Evolutionary conservation across 2,797 vertebrate species (phyloP), one percentile per base, ranked within the genome.

Genomic region (Myotis pilosus): DNA sequence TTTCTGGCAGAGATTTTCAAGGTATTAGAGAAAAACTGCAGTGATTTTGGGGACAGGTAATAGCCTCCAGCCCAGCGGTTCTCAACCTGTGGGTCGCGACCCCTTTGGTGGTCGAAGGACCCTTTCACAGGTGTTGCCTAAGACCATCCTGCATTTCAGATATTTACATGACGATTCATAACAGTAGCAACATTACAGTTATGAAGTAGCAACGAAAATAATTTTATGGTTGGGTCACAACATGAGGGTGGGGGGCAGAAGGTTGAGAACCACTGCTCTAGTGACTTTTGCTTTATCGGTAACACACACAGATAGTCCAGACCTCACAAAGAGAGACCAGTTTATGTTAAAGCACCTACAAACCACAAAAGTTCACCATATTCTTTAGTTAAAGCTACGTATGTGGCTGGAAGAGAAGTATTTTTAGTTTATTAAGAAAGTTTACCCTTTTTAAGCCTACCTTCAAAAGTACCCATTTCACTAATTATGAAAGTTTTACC

Each of bases 1-100:
- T 89, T 96, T 89, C 36, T 84, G 74, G 78, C 53, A 57, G 57
- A 87, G 62, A 66, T 71, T 66, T 75, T 94, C 10, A 64, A 53
- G 38, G 41, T 25, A 81, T 71, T 76, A 60, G 33, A 72, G 44
- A 55, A 91, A 79, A 86, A 68, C 17, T 36, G 5, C 16, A 33
- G 23, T 79, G 74, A 86, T 53, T 66, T 89, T 69, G 25, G 38
- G 41, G 30, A 69, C 2, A 28, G 23, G 60, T 16, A 49, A 13
- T 25, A 41, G 83, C 68, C 80, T 94, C 41, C 8, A 44, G 41
- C 9, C 41, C 41, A 44, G 41, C 2, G 41, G 41, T 44, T 44
- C 41, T 44, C 41, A 44, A 44, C 41, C 41, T 10, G 41, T 44
- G 41, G 41, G 41, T 44, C 41, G 2, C 41, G 1, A 44, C 9